Evolutionary conservation across 2,888 invertebrate genomes (phyloP).

Genomic region (Pseudococcus jackbeardsleyi): DNA sequence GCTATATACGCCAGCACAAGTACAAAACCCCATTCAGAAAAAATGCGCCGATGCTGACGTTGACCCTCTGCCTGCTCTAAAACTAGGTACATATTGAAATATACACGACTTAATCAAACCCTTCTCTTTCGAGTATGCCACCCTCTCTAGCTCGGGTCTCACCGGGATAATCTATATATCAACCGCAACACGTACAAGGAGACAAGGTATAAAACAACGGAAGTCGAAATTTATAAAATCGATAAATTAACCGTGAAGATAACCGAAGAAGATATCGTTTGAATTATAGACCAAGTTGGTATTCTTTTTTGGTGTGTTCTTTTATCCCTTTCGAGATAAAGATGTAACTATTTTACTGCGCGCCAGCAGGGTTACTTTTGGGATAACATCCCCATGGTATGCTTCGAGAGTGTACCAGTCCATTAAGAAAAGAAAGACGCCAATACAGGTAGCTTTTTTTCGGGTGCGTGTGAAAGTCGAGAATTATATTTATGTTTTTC

Average conservation of each 20-base stretch:
- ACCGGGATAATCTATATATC: conserved; percentile 37
- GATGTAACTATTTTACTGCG: background rate
- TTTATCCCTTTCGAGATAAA: conserved; percentile 28
- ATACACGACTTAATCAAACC: conserved; percentile 8
- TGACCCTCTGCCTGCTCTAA: background rate
- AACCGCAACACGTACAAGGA: background rate
- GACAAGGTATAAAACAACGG: conserved; percentile 43
- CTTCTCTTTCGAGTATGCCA: background rate
- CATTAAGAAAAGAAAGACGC: background rate
- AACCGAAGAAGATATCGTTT: conserved; percentile 46
- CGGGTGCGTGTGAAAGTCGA: background rate
- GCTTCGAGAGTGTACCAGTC: background rate
- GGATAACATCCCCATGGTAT: background rate
- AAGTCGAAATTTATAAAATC: conserved; percentile 54
- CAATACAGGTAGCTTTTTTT: background rate
- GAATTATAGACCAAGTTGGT: conserved; percentile 40
- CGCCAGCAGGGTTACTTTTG: conserved; percentile 22
- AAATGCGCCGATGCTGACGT: background rate
- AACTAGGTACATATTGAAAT: background rate
- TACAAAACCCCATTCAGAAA: conserved; percentile 2
- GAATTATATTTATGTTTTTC: background rate
- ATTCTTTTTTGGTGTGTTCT: background rate
- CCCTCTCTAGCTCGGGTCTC: background rate
- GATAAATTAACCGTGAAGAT: conserved; percentile 54
- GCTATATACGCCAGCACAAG: background rate